Percentiles rank a stretch among this genome's conserved stretches.
Conservation (phyloP, 1,140 invertebrate genomes). For the Eufriesea mexicana region DNA sequence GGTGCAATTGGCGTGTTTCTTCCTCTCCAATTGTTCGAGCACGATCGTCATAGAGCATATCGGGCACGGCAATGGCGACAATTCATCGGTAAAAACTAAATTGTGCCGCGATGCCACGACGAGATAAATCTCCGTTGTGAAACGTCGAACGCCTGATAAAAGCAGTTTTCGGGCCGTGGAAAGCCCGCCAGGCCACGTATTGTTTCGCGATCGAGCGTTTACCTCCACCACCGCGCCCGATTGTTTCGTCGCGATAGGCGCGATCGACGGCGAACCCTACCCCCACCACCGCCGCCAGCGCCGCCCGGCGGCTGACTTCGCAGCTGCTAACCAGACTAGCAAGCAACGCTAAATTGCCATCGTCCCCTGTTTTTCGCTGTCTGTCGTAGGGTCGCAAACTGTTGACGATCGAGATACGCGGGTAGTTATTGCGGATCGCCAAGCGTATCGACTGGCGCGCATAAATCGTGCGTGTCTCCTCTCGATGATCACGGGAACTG, state of each 20-base stretch:
- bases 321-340: constrained; percentile 34
- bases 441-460: neutral
- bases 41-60: constrained; percentile 58
- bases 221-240: constrained; percentile 20
- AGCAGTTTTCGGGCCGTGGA: constrained; percentile 48
- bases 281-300: neutral
- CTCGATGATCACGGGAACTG: neutral
- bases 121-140: constrained; percentile 62
- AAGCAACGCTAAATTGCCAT: constrained; percentile 35
- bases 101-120: constrained; percentile 38
- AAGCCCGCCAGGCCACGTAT: constrained; percentile 49
- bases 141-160: constrained; percentile 65
- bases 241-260: constrained; percentile 62
- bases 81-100: constrained; percentile 64
- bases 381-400: neutral
- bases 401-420: constrained; percentile 13
- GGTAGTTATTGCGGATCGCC: constrained; percentile 12
- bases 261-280: constrained; percentile 10
- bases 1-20: neutral
- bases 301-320: constrained; percentile 15
- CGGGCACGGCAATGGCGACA: constrained; percentile 56
- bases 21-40: constrained; percentile 27
- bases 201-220: constrained; percentile 62
- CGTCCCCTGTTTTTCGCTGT: constrained; percentile 26
- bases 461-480: neutral